Conservation (phyloP, 2,888 invertebrate genomes). For the Prosapia bicincta region DNA sequence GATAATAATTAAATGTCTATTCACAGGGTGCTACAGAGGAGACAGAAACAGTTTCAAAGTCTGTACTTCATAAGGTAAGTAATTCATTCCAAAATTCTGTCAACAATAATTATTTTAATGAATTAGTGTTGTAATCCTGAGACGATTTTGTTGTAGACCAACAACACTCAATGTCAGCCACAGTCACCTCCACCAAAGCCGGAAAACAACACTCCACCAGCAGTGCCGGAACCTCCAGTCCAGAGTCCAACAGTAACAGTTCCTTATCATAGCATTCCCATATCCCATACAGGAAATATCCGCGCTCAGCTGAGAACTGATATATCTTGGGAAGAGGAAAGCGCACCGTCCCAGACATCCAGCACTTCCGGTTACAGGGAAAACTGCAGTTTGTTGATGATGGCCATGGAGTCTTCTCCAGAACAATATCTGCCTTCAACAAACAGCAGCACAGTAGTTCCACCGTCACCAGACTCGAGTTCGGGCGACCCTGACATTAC, state of each 20-base stretch:
- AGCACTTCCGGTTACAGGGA: slow-evolving; percentile 68
- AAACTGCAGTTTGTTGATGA: slow-evolving; percentile 59
- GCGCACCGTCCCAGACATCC: slow-evolving; percentile 64
- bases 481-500: slow-evolving; percentile 46
- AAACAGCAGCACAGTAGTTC: slow-evolving; percentile 57
- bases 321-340: slow-evolving; percentile 39
- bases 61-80: not conserved
- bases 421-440: slow-evolving; percentile 45
- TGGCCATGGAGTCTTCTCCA: slow-evolving; percentile 39
- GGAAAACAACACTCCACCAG: slow-evolving; percentile 42
- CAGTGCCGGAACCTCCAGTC: not conserved
- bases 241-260: not conserved
- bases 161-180: not conserved
- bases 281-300: not conserved
- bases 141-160: no score
- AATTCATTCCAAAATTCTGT: no score
- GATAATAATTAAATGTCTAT: no score
- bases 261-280: not conserved
- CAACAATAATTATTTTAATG: no score
- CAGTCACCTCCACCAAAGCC: slow-evolving; percentile 12
- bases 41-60: not conserved
- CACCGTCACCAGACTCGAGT: slow-evolving; percentile 45
- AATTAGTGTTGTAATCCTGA: no score
- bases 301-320: slow-evolving; percentile 27
- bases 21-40: not conserved